Conservation (phyloP, 2,113 vertebrate species). For the Vulpes vulpes region DNA sequence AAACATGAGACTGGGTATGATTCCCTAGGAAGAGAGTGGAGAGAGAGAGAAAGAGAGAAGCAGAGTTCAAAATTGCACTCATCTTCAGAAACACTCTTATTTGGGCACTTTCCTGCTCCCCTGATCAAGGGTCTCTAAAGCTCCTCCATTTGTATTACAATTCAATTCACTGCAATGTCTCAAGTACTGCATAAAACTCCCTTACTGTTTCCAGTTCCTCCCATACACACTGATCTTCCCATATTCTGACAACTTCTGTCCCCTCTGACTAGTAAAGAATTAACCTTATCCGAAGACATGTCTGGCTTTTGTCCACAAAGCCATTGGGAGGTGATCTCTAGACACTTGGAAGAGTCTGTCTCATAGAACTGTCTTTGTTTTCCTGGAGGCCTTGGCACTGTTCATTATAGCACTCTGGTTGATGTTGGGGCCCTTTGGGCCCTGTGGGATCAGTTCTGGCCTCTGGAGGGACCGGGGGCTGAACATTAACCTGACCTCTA, state of each 20-base stretch:
- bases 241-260: background rate
- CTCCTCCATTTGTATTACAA: background rate
- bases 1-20: background rate
- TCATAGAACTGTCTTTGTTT: background rate
- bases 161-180: background rate
- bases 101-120: background rate
- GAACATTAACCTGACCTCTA: background rate
- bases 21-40: background rate
- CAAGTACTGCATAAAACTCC: background rate
- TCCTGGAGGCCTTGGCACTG: background rate
- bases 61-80: background rate
- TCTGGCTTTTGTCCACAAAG: background rate
- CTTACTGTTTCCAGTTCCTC: background rate
- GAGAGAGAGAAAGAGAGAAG: background rate
- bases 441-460: background rate
- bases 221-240: background rate
- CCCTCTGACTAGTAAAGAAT: background rate
- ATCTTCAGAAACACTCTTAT: background rate
- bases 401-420: background rate
- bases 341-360: background rate
- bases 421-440: background rate
- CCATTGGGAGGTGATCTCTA: background rate
- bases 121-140: background rate
- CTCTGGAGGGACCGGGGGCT: background rate
- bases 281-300: background rate